Conservation (phyloP, 1,140 invertebrate species). For the Diprion similis region DNA sequence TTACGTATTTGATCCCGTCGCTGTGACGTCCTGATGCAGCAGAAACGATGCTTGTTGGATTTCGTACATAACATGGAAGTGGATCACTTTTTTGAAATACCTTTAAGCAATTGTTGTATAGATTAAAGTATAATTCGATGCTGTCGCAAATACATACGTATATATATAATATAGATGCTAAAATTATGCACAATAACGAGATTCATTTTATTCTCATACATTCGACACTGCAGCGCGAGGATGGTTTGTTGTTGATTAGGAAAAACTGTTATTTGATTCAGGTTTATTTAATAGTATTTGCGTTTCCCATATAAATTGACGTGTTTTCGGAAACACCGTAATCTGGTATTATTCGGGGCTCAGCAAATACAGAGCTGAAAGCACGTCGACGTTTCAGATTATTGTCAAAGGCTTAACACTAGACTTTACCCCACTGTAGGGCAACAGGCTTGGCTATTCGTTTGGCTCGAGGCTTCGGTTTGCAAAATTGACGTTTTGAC, state of each 20-base stretch:
- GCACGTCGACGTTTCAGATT: conserved; percentile 30
- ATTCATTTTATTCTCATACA: too few species aligned
- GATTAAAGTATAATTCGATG: too few species aligned
- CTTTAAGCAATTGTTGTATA: too few species aligned
- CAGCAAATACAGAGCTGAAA: conserved; percentile 25
- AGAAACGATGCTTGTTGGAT: not conserved
- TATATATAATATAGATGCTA: too few species aligned
- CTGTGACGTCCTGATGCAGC: not conserved
- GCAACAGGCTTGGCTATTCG: not conserved
- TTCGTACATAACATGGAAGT: conserved; percentile 7
- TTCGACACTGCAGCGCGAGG: too few species aligned
- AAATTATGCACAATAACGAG: too few species aligned
- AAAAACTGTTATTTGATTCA: too few species aligned
- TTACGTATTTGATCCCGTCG: not conserved
- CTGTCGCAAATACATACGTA: too few species aligned
- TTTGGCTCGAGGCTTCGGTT: conserved; percentile 11
- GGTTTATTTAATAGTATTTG: conserved; percentile 17
- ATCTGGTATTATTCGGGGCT: not conserved
- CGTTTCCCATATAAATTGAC: conserved; percentile 29
- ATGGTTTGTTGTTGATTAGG: too few species aligned
- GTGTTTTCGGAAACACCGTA: conserved; percentile 25
- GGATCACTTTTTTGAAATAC: not conserved
- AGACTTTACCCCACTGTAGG: not conserved
- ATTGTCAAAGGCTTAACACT: conserved; percentile 13
- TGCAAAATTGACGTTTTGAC: conserved; percentile 23